These are phyloP conservation scores for Cantharis nigra DNA, from an alignment of 2,888 invertebrate genomes.

Conservation along the genomic window DNA sequence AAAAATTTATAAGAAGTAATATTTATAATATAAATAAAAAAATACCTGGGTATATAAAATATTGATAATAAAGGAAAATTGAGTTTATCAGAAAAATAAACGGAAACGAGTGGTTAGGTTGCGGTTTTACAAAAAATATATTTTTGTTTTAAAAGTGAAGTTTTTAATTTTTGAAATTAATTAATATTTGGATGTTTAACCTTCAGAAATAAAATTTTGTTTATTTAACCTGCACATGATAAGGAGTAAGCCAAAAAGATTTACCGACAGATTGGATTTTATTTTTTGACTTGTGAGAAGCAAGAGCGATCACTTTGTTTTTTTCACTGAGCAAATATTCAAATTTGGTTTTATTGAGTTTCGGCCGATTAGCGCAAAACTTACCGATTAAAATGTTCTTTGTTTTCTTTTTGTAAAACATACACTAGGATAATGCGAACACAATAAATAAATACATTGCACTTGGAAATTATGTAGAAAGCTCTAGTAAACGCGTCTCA, in stretches of 20 bases:
- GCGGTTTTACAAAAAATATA: not conserved
- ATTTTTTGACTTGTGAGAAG: not conserved
- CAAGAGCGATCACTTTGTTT: not conserved
- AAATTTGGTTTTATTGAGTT: not conserved
- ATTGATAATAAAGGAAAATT: not conserved
- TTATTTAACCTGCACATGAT: not conserved
- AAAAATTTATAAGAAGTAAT: not conserved
- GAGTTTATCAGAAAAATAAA: not conserved
- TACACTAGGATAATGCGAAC: not conserved
- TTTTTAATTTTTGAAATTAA: not conserved
- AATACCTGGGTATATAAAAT: not conserved
- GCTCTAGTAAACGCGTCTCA: slow-evolving; percentile 40
- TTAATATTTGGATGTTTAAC: not conserved
- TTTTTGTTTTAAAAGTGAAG: not conserved
- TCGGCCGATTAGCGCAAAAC: not conserved
- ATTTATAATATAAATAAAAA: not conserved
- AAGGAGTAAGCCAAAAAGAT: not conserved
- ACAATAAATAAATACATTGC: slow-evolving; percentile 41
- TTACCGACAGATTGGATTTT: not conserved
- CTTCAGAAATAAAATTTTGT: not conserved
- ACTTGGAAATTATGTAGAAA: slow-evolving; percentile 43
- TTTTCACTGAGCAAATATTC: not conserved
- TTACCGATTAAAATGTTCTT: not conserved
- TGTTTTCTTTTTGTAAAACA: not conserved
- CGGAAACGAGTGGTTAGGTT: not conserved